Evolutionary conservation across 1,140 invertebrate species (phyloP).

Genomic region (Drosophila varians): DNA sequence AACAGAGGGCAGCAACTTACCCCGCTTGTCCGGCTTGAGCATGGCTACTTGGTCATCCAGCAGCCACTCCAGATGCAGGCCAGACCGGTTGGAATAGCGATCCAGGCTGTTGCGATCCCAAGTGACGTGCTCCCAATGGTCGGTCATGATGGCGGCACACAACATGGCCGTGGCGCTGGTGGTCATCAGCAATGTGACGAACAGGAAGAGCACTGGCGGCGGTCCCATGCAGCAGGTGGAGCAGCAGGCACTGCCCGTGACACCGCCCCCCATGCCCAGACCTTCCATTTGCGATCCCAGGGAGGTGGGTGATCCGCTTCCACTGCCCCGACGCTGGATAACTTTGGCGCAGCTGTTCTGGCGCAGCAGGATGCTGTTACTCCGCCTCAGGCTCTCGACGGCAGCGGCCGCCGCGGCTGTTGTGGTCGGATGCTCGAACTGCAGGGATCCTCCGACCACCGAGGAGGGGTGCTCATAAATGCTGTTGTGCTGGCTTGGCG

Average conservation of each 20-base stretch:
- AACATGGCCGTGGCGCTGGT: constrained; percentile 89
- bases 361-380: constrained; percentile 75
- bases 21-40: constrained; percentile 77
- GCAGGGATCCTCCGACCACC: constrained; percentile 76
- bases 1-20: constrained; percentile 34
- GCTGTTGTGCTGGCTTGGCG: constrained; percentile 78
- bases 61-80: constrained; percentile 86
- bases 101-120: constrained; percentile 88
- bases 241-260: constrained; percentile 62
- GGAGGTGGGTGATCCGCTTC: constrained; percentile 71
- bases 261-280: constrained; percentile 57
- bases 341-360: constrained; percentile 81
- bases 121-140: constrained; percentile 92
- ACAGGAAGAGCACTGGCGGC: constrained; percentile 78
- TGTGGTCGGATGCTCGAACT: constrained; percentile 72
- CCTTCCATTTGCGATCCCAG: constrained; percentile 76
- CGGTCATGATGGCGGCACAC: constrained; percentile 92
- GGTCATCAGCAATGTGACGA: constrained; percentile 84
- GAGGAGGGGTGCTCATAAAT: constrained; percentile 83
- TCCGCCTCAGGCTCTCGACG: constrained; percentile 72
- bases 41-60: constrained; percentile 87
- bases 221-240: constrained; percentile 78
- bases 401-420: constrained; percentile 76
- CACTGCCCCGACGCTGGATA: constrained; percentile 65
- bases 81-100: constrained; percentile 85